A percentile compares a stretch with the other conserved stretches of the same genome.
These are phyloP conservation scores for Drosophila colorata DNA, from an alignment of 2,888 invertebrate genomes.

Conservation along the genomic window DNA sequence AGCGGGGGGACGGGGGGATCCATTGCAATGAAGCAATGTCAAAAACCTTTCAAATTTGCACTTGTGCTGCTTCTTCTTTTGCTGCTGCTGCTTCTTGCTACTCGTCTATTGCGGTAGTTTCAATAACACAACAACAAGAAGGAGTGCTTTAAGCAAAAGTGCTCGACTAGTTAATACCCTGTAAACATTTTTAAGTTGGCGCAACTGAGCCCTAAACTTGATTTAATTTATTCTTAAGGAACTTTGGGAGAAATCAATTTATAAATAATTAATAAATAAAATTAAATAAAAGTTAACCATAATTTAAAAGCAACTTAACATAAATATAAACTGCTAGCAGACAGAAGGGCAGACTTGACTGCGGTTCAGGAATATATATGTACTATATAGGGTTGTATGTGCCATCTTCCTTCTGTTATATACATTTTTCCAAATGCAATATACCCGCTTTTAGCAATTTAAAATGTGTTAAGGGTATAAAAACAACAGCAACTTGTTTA, in stretches of 20 bases:
- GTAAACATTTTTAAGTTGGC: not conserved
- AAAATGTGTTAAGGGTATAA: conserved; percentile 9
- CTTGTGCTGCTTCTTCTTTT: conserved; percentile 54
- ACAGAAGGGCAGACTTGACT: too few relatives aligned
- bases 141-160: not conserved
- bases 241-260: too few relatives aligned
- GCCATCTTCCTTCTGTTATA: too few relatives aligned
- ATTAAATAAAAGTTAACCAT: too few relatives aligned
- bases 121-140: conserved; percentile 47
- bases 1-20: not conserved
- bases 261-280: too few relatives aligned
- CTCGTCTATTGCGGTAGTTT: conserved; percentile 47
- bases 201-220: not conserved
- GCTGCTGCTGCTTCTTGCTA: conserved; percentile 7
- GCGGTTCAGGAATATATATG: not conserved
- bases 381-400: too few relatives aligned
- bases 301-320: too few relatives aligned
- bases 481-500: conserved; percentile 54
- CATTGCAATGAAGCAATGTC: conserved; percentile 60
- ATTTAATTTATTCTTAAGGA: too few relatives aligned
- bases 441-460: not conserved
- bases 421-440: not conserved
- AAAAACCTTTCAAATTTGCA: conserved; percentile 71
- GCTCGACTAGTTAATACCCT: not conserved
- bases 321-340: too few relatives aligned